phyloP scores from a whole-genome alignment of 2,797 vertebrate species.

The Poecilia picta region DNA sequence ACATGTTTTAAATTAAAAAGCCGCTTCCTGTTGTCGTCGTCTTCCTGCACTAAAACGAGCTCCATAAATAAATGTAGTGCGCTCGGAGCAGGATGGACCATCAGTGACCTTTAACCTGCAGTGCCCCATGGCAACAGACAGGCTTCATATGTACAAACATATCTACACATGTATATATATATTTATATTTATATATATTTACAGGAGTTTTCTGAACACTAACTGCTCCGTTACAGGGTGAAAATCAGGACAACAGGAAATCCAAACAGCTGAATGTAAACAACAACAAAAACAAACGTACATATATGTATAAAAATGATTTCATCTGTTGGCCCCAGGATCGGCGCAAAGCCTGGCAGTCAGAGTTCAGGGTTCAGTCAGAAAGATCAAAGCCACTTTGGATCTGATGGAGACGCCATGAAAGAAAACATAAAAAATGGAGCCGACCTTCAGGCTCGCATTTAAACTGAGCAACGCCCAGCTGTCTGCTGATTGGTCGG shows the following conservation, averaged over 20 bases:
- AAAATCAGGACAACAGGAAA: constrained; percentile 11
- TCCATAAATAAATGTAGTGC: constrained; percentile 9
- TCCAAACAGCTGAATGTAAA: neutral
- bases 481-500: neutral
- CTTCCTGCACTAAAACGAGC: neutral
- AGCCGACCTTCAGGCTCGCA: neutral
- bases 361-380: constrained; percentile 7
- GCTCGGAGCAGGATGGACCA: constrained; percentile 8
- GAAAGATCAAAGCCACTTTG: constrained; percentile 1
- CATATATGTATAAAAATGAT: neutral
- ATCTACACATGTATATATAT: constrained; percentile 56
- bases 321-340: neutral
- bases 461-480: neutral
- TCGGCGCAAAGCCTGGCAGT: neutral
- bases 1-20: constrained; percentile 9
- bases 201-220: constrained; percentile 64
- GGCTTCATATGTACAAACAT: constrained; percentile 45
- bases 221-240: constrained; percentile 10
- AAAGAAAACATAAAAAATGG: too few species aligned
- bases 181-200: constrained; percentile 58
- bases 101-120: neutral
- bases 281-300: neutral
- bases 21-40: neutral
- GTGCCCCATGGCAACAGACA: constrained; percentile 42
- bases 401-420: constrained; percentile 39